Conservation (phyloP, 2,888 invertebrate species). For the Ferrisia virgata region DNA sequence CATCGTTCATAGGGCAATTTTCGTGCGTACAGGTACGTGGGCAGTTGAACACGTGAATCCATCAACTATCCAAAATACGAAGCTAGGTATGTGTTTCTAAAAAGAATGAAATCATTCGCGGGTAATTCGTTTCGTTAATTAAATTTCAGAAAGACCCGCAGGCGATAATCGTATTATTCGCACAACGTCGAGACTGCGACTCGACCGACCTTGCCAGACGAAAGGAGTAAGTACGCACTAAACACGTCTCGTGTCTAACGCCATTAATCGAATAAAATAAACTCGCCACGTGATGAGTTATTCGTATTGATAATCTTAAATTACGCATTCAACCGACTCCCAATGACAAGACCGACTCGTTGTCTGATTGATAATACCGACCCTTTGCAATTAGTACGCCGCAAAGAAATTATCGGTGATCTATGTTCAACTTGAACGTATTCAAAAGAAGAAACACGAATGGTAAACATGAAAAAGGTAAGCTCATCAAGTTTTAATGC, state of each 20-base stretch:
- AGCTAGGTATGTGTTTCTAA: not conserved
- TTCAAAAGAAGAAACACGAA: not conserved
- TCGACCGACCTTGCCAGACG: not conserved
- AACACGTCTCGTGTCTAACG: not conserved
- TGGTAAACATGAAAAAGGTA: not conserved
- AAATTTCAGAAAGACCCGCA: not conserved
- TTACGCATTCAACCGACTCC: not conserved
- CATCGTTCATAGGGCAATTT: not conserved
- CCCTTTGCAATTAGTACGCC: not conserved
- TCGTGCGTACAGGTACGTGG: not conserved
- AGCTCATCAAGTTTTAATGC: not conserved
- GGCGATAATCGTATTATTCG: slow-evolving; percentile 5
- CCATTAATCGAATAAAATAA: slow-evolving; percentile 12
- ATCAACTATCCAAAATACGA: not conserved
- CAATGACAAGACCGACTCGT: not conserved
- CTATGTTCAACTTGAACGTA: not conserved
- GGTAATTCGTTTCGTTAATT: not conserved
- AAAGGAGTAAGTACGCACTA: not conserved
- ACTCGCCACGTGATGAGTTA: not conserved
- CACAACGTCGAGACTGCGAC: not conserved
- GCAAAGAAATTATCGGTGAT: not conserved
- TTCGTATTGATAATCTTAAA: not conserved
- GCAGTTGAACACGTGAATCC: not conserved
- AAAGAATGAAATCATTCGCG: not conserved
- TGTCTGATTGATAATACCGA: not conserved